These are phyloP conservation scores for Strigamia transsilvanica DNA, from an alignment of 2,888 invertebrate genomes.

Conservation along the genomic window DNA sequence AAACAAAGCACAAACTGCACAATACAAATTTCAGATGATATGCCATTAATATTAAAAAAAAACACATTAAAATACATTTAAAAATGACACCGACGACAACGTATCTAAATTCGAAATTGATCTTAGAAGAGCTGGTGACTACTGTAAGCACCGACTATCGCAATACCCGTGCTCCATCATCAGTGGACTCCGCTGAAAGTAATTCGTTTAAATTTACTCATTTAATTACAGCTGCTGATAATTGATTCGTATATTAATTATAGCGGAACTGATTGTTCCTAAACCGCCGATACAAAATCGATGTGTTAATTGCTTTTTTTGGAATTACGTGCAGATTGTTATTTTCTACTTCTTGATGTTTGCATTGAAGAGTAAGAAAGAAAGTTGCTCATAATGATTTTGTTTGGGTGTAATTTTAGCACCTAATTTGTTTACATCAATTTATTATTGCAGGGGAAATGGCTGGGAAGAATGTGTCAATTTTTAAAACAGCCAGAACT, in stretches of 20 bases:
- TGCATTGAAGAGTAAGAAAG: neutral
- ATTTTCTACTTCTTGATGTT: neutral
- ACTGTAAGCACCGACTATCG: no score
- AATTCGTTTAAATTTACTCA: no score
- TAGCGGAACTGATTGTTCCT: neutral
- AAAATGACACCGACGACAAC: no score
- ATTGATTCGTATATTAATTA: neutral
- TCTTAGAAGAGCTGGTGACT: no score
- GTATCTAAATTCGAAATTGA: no score
- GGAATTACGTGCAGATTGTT: neutral
- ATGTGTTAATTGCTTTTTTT: neutral
- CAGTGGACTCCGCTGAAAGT: no score
- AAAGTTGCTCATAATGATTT: neutral
- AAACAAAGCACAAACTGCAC: no score
- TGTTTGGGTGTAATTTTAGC: neutral
- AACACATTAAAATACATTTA: no score
- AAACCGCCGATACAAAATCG: neutral
- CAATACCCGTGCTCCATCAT: no score
- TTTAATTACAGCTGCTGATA: neutral
- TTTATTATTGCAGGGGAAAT: neutral
- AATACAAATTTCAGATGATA: no score
- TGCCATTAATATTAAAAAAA: no score
- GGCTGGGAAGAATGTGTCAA: neutral
- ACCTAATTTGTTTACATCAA: neutral
- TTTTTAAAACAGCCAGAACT: neutral